Base-by-base conservation (phyloP, 2,797 vertebrate genomes). In the Sebastes oblongus region DNA sequence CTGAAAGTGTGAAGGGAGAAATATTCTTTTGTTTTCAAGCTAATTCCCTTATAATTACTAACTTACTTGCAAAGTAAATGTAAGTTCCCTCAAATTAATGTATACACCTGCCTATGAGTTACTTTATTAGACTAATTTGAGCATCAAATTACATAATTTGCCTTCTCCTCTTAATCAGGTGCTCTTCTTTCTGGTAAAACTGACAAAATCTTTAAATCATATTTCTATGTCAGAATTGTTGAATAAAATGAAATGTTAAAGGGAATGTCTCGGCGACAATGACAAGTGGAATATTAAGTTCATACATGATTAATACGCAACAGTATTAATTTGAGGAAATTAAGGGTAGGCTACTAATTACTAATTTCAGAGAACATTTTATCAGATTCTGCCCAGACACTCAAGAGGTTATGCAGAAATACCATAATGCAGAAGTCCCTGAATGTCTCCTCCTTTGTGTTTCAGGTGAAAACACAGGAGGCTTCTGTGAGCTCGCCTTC, bases 401-500 rank as follows among this genome's bases (percentile, higher is more conserved):
- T n/a, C 11, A 60, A 46, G 14, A 5, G 1, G 8, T 50, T 10
- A 8, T 52, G 24, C 25, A 61, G 58, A 60, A 18, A 13, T 42
- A 10, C 2, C 12, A 9, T 27, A 3, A 55, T 7, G 5, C 4
- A 3, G 6, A 54, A 18, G 2, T 14, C 6, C 36, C 39, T 65
- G 16, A 20, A 6, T 4, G 16, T 39, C 0, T 65, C 42, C 3
- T 20, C 1, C 2, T 46, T 20, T 59, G 66, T 66, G 54, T 70
- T 78, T 39, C 90, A 98, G 97, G 92, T 94, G 85, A 97, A 94
- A 85, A 80, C 91, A 11, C 94, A 89, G 75, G 91, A 93, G n/a
- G 88, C 83, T 56, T 87, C 94, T 61, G 88, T 85, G 22, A 84
- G 65, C 79, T 62, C 85, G 1, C 46, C 88, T 42, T 83, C 86